Evolutionary conservation across 1,140 invertebrate genomes (phyloP).

Genomic region (Brachionus manjavacas): DNA sequence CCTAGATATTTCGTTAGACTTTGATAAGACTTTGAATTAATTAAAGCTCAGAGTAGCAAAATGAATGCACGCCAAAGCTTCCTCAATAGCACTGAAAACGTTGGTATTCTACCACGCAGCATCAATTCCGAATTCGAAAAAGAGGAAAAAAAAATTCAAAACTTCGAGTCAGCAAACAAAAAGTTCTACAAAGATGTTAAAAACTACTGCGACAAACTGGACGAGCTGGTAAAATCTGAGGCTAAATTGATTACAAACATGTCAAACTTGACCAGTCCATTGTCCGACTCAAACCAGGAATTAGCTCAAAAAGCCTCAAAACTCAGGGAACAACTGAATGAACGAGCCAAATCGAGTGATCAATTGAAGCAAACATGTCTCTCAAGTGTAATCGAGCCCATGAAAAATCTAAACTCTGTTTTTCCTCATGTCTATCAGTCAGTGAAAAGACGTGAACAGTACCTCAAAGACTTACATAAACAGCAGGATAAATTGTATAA

Average conservation of each 20-base stretch:
- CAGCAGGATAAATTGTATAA: constrained; percentile 26
- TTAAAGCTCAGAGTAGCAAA: background rate
- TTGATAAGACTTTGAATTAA: background rate
- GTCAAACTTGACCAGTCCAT: background rate
- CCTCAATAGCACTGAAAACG: background rate
- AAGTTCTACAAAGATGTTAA: constrained; percentile 37
- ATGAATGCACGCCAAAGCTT: constrained; percentile 27
- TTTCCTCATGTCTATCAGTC: constrained; percentile 32
- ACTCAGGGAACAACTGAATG: background rate
- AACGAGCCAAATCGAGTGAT: background rate
- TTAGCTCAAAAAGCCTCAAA: background rate
- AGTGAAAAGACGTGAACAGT: constrained; percentile 31
- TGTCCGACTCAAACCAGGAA: background rate
- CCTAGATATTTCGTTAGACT: background rate
- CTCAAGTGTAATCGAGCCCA: background rate
- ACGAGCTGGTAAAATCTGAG: constrained; percentile 18
- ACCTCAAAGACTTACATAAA: constrained; percentile 10
- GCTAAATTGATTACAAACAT: constrained; percentile 1
- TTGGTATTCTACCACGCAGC: background rate
- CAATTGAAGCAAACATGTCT: constrained; percentile 8
- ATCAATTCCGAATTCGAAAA: constrained; percentile 29
- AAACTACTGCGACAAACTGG: constrained; percentile 23
- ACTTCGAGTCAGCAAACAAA: constrained; percentile 26
- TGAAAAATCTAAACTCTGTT: constrained; percentile 13
- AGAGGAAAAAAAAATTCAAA: constrained; percentile 41